Evolutionary conservation across 2,113 vertebrate species (phyloP).

Genomic region (Smithornis capensis): DNA sequence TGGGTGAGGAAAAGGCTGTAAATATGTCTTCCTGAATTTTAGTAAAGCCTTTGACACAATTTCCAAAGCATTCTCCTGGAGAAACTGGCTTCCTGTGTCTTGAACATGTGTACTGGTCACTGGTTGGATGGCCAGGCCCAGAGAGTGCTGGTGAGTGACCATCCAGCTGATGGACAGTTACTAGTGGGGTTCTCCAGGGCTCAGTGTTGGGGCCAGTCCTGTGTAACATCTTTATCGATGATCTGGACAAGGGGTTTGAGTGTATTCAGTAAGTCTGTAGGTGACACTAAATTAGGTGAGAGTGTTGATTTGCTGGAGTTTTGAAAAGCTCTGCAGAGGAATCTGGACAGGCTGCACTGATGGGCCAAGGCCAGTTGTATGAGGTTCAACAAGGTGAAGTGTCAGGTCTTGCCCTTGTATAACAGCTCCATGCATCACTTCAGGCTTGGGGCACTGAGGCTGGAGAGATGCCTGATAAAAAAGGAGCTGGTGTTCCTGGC

Average conservation of each 20-base stretch:
- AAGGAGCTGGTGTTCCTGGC: background rate
- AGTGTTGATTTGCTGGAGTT: background rate
- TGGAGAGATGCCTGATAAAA: background rate
- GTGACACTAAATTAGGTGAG: background rate
- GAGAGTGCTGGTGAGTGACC: background rate
- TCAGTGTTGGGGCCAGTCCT: rapidly evolving
- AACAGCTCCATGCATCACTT: background rate
- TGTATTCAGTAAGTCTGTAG: background rate
- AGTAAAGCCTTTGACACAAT: background rate
- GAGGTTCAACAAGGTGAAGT: background rate
- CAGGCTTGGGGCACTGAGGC: background rate
- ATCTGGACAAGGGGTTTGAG: background rate
- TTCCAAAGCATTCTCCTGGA: background rate
- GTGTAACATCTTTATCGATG: background rate
- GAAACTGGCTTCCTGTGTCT: background rate
- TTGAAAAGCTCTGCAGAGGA: background rate
- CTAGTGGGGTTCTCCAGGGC: background rate
- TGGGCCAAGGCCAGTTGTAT: rapidly evolving
- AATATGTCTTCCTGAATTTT: background rate
- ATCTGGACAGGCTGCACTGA: background rate
- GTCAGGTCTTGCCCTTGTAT: too few species aligned
- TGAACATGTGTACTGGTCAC: background rate
- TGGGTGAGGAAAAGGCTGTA: background rate
- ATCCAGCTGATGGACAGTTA: background rate
- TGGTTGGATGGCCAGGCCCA: background rate